phyloP scores from a whole-genome alignment of 2,888 invertebrate genomes.

The Embidobia sp. region DNA sequence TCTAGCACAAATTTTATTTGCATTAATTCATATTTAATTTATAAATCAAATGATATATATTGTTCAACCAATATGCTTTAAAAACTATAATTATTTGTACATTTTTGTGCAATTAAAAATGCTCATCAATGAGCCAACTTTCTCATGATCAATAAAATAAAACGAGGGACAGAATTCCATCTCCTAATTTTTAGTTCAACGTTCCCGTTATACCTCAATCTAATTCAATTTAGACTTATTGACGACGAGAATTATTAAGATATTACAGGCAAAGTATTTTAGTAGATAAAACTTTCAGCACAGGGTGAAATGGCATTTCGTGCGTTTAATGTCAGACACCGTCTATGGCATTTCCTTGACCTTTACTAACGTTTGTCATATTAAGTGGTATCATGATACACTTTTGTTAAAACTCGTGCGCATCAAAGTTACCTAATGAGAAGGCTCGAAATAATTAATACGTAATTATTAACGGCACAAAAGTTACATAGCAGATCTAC shows the following conservation, averaged over 20 bases:
- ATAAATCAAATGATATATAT: too few relatives aligned
- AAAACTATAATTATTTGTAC: too few relatives aligned
- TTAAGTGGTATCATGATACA: conserved; percentile 19
- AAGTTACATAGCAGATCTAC: too few relatives aligned
- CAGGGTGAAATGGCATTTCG: conserved; percentile 73
- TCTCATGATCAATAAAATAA: too few relatives aligned
- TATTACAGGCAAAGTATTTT: conserved; percentile 26
- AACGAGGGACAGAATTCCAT: too few relatives aligned
- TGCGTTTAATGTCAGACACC: conserved; percentile 74
- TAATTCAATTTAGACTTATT: conserved; percentile 31
- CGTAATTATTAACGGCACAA: too few relatives aligned
- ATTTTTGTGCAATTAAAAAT: too few relatives aligned
- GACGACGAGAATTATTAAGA: conserved; percentile 28
- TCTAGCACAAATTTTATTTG: too few relatives aligned
- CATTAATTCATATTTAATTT: too few relatives aligned
- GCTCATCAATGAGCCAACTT: too few relatives aligned
- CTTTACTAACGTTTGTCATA: conserved; percentile 68
- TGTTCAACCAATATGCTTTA: too few relatives aligned
- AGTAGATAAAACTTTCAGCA: conserved; percentile 39
- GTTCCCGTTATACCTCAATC: background rate
- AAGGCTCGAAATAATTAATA: background rate
- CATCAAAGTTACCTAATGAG: background rate
- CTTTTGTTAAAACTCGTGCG: background rate
- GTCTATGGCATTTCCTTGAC: conserved; percentile 76
- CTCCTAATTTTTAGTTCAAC: too few relatives aligned